Percentiles rank a stretch among this genome's conserved stretches.
Evolutionary conservation across 2,113 vertebrate genomes (phyloP).

Genomic region (Stegastes partitus): DNA sequence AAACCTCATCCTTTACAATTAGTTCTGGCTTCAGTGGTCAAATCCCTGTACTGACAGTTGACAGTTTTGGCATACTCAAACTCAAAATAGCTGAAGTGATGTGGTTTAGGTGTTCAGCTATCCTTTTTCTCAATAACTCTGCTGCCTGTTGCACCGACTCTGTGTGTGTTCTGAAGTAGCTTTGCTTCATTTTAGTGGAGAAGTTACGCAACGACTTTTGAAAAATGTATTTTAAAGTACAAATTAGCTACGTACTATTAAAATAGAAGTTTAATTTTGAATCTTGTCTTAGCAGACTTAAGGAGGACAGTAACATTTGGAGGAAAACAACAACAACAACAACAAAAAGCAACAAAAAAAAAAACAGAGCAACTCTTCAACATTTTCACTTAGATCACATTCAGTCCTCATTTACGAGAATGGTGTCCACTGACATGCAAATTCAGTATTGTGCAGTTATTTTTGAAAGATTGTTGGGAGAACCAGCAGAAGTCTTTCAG

Average conservation of each 20-base stretch:
- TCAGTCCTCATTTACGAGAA: too few species aligned
- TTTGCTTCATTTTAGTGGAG: neutral
- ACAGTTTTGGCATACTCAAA: neutral
- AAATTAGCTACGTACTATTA: neutral
- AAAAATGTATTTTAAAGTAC: neutral
- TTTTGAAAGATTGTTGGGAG: too few species aligned
- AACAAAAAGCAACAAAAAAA: too few species aligned
- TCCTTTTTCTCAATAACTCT: neutral
- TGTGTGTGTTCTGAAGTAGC: neutral
- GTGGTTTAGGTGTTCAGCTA: neutral
- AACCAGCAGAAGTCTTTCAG: too few species aligned
- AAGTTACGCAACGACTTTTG: neutral
- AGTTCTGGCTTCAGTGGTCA: constrained; percentile 18
- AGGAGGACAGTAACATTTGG: too few species aligned
- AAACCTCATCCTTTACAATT: constrained; percentile 2
- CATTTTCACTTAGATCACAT: too few species aligned
- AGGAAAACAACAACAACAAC: too few species aligned
- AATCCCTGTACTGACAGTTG: constrained; percentile 1
- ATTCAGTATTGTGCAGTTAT: too few species aligned
- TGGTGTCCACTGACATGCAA: too few species aligned
- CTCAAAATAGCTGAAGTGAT: constrained; percentile 1
- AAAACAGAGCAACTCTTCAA: too few species aligned
- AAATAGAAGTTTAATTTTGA: too few species aligned
- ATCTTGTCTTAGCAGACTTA: too few species aligned
- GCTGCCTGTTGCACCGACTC: neutral